Conservation (phyloP, 2,888 invertebrate genomes). For the Ceratothoa steindachneri region DNA sequence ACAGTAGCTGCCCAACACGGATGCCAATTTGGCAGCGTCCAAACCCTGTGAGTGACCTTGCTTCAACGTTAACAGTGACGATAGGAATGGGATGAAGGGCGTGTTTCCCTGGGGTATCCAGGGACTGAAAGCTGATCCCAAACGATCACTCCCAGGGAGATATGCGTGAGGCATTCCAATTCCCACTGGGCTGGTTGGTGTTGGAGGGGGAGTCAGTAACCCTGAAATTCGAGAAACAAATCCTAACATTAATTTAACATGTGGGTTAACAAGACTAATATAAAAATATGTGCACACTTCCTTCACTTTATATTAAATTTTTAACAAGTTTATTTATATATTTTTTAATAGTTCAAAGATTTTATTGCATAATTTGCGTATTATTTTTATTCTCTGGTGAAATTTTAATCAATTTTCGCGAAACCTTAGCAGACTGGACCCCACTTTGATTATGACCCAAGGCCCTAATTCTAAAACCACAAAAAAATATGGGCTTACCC, state of each 20-base stretch:
- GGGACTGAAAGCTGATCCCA: constrained; percentile 17
- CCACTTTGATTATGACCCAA: no score
- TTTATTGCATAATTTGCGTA: no score
- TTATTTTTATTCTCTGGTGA: no score
- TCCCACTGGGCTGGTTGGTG: constrained; percentile 17
- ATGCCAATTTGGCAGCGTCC: constrained; percentile 15
- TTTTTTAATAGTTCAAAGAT: no score
- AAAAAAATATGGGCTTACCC: neutral
- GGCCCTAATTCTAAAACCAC: no score
- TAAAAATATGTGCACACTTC: no score
- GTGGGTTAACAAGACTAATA: no score
- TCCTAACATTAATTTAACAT: neutral
- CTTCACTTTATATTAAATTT: no score
- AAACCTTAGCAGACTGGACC: no score
- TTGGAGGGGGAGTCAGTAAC: constrained; percentile 23
- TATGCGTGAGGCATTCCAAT: constrained; percentile 12
- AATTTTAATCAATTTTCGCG: no score
- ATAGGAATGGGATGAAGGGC: constrained; percentile 15
- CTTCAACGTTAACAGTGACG: constrained; percentile 3
- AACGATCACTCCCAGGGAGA: neutral
- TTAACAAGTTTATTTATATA: no score
- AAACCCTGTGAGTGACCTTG: neutral
- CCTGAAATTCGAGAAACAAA: constrained; percentile 4
- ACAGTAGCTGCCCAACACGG: neutral
- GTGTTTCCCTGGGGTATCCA: neutral